Conservation (phyloP, 2,888 invertebrate genomes). For the Thymelicus lineola region DNA sequence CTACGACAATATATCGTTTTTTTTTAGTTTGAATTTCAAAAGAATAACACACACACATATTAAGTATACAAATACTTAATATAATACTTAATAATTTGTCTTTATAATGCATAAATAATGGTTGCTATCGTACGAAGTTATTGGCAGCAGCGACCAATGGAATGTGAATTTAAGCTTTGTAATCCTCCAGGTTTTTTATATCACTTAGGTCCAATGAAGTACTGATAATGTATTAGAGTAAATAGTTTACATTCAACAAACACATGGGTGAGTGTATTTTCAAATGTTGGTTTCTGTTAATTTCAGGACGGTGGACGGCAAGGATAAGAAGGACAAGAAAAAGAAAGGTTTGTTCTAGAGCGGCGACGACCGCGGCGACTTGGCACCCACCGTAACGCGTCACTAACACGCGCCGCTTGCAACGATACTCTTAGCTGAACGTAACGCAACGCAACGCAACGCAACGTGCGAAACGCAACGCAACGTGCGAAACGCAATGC, state of each 20-base stretch:
- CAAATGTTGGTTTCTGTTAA: constrained; percentile 38
- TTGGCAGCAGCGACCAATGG: not conserved
- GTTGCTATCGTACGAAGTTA: not conserved
- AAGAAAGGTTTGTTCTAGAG: constrained; percentile 95
- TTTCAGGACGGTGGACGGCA: constrained; percentile 93
- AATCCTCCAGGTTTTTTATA: too few relatives aligned
- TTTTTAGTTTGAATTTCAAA: too few relatives aligned
- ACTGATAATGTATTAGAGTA: too few relatives aligned
- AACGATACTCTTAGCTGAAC: constrained; percentile 16
- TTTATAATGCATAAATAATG: too few relatives aligned
- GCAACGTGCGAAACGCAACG: not conserved
- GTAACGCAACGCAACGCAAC: not conserved
- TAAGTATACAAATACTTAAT: too few relatives aligned
- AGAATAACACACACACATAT: too few relatives aligned
- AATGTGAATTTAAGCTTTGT: too few relatives aligned
- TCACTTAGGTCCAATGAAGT: too few relatives aligned
- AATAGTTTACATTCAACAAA: too few relatives aligned
- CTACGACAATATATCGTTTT: too few relatives aligned
- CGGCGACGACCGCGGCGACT: constrained; percentile 59
- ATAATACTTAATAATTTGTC: too few relatives aligned
- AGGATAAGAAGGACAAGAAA: constrained; percentile 95
- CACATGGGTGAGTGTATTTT: too few relatives aligned
- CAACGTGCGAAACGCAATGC: not conserved
- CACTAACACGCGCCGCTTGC: constrained; percentile 61
- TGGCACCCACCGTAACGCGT: constrained; percentile 76